Percentiles rank a stretch among this genome's conserved stretches.
These are phyloP conservation scores for Cataglyphis livida DNA, from an alignment of 2,888 invertebrate species.

Conservation along the genomic window DNA sequence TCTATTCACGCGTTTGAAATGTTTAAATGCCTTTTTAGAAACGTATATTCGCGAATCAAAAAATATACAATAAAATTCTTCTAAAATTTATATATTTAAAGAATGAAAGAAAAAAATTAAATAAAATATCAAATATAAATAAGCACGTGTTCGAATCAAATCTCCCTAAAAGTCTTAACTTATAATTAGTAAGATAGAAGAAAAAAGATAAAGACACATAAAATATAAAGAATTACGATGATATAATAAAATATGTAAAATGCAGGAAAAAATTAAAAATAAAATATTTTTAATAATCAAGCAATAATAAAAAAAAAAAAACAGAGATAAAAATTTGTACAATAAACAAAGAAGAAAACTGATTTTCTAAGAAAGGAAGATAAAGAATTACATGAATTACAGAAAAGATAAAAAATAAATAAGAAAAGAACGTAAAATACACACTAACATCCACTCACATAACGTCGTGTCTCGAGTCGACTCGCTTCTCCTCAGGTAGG, in stretches of 20 bases:
- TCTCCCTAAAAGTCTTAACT: background rate
- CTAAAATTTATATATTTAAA: background rate
- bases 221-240: background rate
- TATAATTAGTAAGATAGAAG: background rate
- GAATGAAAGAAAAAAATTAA: background rate
- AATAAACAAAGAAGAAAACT: background rate
- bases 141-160: background rate
- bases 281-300: background rate
- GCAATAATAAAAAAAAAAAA: background rate
- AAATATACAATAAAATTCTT: background rate
- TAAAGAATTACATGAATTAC: background rate
- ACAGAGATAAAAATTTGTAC: background rate
- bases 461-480: conserved; percentile 57
- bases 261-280: background rate
- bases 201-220: background rate
- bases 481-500: conserved; percentile 59
- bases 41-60: background rate
- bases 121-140: background rate
- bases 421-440: conserved; percentile 55
- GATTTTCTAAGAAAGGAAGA: background rate
- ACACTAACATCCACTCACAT: conserved; percentile 79
- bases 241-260: background rate
- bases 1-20: background rate
- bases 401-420: conserved; percentile 1
- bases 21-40: background rate